phyloP scores from a whole-genome alignment of 1,140 invertebrate species.

The Heliconius melpomene region DNA sequence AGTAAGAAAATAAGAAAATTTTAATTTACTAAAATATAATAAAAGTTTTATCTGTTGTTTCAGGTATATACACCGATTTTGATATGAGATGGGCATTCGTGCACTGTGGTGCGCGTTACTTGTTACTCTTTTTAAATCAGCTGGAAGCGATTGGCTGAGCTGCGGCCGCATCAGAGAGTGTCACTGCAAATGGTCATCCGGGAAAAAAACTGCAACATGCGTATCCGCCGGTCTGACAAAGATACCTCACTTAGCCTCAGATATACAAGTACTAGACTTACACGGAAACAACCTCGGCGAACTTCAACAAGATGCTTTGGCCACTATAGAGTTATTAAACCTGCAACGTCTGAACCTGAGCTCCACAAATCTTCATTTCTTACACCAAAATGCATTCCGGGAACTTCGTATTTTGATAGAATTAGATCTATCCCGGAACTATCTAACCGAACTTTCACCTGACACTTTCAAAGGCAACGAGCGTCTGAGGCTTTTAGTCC shows the following conservation, averaged over 20 bases:
- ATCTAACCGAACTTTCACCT: constrained; percentile 84
- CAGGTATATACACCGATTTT: constrained; percentile 55
- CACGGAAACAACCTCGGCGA: constrained; percentile 88
- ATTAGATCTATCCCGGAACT: constrained; percentile 91
- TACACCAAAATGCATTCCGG: constrained; percentile 91
- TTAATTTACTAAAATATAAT: no score
- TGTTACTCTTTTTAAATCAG: constrained; percentile 58
- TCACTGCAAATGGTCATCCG: constrained; percentile 93
- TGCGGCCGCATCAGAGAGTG: constrained; percentile 87
- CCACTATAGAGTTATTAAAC: constrained; percentile 88
- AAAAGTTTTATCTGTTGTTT: constrained; percentile 48
- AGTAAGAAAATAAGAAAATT: no score
- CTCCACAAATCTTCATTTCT: constrained; percentile 85
- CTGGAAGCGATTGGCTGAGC: constrained; percentile 87
- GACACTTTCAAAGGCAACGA: constrained; percentile 89
- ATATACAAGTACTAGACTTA: constrained; percentile 92
- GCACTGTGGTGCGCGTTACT: constrained; percentile 57
- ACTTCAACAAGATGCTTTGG: constrained; percentile 89
- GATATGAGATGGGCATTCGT: constrained; percentile 73
- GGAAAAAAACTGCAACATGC: constrained; percentile 93
- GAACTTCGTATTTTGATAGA: constrained; percentile 93
- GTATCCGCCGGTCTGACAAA: constrained; percentile 86
- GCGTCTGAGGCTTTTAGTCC: constrained; percentile 85
- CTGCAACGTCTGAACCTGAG: constrained; percentile 91
- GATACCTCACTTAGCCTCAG: constrained; percentile 88